Conservation (phyloP, 2,888 invertebrate genomes). For the Plebejus argus region DNA sequence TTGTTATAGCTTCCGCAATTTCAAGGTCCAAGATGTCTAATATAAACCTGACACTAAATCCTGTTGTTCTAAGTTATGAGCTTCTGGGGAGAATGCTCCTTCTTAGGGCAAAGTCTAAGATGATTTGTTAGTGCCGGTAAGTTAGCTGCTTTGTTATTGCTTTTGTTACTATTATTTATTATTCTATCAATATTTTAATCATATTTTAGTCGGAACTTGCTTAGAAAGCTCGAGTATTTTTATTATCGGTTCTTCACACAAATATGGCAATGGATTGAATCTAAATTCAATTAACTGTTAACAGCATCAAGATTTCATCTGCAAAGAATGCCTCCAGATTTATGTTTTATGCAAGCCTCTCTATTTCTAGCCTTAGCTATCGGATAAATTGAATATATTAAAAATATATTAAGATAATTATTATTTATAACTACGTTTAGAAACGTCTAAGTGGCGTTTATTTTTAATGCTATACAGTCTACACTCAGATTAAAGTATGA, state of each 20-base stretch:
- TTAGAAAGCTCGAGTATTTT: neutral
- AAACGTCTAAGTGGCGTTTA: neutral
- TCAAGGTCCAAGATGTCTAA: conserved; percentile 16
- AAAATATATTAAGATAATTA: neutral
- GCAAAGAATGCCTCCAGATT: conserved; percentile 2
- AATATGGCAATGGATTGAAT: neutral
- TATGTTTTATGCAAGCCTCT: neutral
- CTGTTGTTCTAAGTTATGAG: conserved; percentile 21
- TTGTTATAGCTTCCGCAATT: conserved; percentile 15
- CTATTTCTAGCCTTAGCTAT: neutral
- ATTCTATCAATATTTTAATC: neutral
- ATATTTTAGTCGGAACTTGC: neutral
- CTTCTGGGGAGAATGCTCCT: neutral
- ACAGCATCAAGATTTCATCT: conserved; percentile 3
- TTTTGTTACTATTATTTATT: neutral
- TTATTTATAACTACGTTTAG: neutral
- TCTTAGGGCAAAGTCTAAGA: neutral
- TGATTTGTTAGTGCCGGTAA: neutral
- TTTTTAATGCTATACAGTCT: neutral
- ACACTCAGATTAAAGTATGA: neutral
- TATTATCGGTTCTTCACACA: neutral
- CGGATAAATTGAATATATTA: neutral
- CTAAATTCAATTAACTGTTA: neutral
- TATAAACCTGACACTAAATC: conserved; percentile 12
- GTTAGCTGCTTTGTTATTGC: neutral